phyloP scores from a whole-genome alignment of 2,797 vertebrate genomes.

The Momotus momota region DNA sequence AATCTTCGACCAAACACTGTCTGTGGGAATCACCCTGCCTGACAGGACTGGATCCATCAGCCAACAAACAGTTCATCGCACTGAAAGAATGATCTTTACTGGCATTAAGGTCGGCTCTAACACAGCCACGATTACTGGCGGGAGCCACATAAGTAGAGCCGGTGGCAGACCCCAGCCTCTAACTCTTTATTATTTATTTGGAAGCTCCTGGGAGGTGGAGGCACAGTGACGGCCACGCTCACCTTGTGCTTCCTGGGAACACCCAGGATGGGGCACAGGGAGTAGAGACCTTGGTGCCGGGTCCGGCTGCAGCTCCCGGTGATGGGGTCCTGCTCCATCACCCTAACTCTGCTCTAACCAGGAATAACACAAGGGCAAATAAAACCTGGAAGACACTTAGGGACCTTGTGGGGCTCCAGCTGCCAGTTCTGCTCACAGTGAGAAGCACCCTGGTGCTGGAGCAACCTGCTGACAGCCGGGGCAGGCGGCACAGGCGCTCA shows the following conservation, averaged over 20 bases:
- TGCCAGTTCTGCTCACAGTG: accelerated
- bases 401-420: accelerated
- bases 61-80: neutral
- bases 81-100: neutral
- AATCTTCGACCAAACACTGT: no score
- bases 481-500: accelerated
- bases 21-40: neutral
- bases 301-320: neutral
- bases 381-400: neutral
- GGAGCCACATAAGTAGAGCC: neutral
- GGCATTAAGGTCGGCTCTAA: neutral
- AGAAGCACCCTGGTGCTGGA: neutral
- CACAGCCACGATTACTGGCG: neutral
- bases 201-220: neutral
- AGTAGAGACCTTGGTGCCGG: accelerated
- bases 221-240: accelerated
- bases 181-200: neutral
- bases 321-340: neutral
- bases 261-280: accelerated
- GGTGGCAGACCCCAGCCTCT: neutral
- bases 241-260: accelerated
- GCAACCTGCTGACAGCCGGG: neutral
- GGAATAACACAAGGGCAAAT: accelerated
- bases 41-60: neutral
- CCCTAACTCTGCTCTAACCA: neutral